Evolutionary conservation across 2,888 invertebrate species (phyloP).

Genomic region (Pammene aurita): DNA sequence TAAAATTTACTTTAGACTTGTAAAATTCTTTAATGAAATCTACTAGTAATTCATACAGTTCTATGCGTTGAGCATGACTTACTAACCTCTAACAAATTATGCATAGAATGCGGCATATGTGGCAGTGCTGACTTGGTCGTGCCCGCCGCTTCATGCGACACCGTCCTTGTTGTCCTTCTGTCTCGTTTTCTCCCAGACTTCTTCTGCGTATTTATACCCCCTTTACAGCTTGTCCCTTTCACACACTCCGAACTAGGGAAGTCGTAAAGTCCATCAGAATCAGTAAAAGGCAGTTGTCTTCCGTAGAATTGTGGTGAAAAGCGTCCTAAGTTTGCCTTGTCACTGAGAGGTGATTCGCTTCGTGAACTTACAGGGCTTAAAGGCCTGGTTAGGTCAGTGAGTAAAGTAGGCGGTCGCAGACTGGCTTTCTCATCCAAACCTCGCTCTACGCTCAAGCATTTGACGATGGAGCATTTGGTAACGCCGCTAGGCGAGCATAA

Average conservation of each 20-base stretch:
- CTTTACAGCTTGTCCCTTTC: constrained; percentile 80
- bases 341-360: constrained; percentile 90
- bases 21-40: too few species aligned
- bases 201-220: constrained; percentile 79
- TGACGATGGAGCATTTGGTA: constrained; percentile 80
- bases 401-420: constrained; percentile 77
- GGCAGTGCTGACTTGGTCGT: constrained; percentile 83
- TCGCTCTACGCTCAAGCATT: constrained; percentile 82
- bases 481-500: constrained; percentile 77
- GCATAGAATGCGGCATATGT: constrained; percentile 80
- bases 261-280: constrained; percentile 91
- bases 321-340: constrained; percentile 86
- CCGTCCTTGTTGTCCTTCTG: constrained; percentile 82
- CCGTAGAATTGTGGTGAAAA: constrained; percentile 90
- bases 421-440: constrained; percentile 76
- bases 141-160: constrained; percentile 72
- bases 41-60: too few species aligned
- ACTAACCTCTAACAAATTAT: constrained; percentile 84
- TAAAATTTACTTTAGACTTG: too few species aligned
- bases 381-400: constrained; percentile 83
- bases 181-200: constrained; percentile 85
- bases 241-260: constrained; percentile 89
- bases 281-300: constrained; percentile 87
- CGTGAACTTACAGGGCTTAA: constrained; percentile 90
- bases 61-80: not conserved